Percentiles rank a stretch among this genome's conserved stretches.
These are phyloP conservation scores for Chaetops frenatus DNA, from an alignment of 2,113 vertebrate species.

Conservation along the genomic window DNA sequence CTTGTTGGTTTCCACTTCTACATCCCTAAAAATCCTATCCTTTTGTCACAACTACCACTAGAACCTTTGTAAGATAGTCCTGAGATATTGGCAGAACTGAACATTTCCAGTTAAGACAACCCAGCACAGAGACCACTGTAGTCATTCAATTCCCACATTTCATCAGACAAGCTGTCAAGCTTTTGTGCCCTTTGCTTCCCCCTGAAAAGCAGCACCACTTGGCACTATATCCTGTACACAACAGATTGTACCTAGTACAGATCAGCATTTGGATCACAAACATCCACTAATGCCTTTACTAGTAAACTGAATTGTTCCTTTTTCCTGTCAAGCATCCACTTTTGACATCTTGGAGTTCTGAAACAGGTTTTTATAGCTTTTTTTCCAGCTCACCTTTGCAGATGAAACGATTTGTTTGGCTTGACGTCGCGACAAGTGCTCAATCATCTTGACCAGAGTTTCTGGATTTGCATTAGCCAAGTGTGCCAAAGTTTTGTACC, in stretches of 20 bases:
- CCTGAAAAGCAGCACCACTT: neutral
- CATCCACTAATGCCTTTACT: neutral
- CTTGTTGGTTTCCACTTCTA: neutral
- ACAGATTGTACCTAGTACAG: neutral
- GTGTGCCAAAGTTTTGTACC: constrained; percentile 84
- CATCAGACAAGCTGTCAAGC: neutral
- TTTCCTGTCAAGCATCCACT: neutral
- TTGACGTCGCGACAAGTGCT: constrained; percentile 81
- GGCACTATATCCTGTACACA: neutral
- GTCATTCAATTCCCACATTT: neutral
- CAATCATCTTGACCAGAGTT: constrained; percentile 72
- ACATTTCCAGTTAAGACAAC: neutral
- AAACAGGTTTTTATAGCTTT: neutral
- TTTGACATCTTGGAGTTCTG: neutral
- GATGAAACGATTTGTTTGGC: constrained; percentile 88
- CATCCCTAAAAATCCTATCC: neutral
- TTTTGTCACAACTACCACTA: neutral
- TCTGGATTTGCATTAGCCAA: constrained; percentile 86
- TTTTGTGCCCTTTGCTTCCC: neutral
- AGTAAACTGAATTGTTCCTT: neutral
- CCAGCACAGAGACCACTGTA: neutral
- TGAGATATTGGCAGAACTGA: neutral
- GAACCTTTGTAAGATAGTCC: neutral
- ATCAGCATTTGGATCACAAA: neutral
- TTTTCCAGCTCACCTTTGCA: constrained; percentile 79